Conservation (phyloP, 30 jellyfish, hydroid and myxozoan species). For the Pseudorhiza aurosa region DNA sequence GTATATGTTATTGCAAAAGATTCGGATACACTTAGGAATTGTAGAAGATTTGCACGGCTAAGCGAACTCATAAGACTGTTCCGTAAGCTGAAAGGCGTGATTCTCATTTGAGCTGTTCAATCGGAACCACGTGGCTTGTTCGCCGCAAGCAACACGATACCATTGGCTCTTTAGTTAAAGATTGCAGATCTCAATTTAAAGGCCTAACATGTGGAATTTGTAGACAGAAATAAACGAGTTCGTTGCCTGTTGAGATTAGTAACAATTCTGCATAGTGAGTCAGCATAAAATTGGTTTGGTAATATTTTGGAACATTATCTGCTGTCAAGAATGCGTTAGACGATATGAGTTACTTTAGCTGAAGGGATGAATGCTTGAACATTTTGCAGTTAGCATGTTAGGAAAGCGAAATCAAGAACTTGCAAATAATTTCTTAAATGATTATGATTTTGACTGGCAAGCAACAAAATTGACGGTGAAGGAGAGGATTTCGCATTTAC, state of each 20-base stretch:
- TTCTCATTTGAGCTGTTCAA: constrained; percentile 10
- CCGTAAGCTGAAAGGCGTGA: constrained; percentile 30
- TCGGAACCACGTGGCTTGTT: constrained; percentile 8
- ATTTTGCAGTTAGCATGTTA: constrained; percentile 11
- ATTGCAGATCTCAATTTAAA: too few relatives aligned
- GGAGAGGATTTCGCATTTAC: constrained; percentile 43
- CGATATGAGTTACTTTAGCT: too few relatives aligned
- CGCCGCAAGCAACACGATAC: not conserved
- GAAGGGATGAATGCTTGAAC: too few relatives aligned
- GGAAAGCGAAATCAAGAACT: not conserved
- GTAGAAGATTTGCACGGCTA: not conserved
- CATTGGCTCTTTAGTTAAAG: not conserved
- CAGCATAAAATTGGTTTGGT: too few relatives aligned
- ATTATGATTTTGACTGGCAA: constrained; percentile 59
- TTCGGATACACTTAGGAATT: not conserved
- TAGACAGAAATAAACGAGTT: too few relatives aligned
- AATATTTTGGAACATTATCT: too few relatives aligned
- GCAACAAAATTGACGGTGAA: constrained; percentile 32
- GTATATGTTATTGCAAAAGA: not conserved
- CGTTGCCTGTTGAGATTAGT: too few relatives aligned
- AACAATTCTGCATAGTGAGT: too few relatives aligned
- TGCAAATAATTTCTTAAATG: not conserved
- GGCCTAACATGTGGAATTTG: too few relatives aligned
- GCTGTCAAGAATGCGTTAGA: too few relatives aligned
- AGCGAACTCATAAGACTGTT: not conserved